Evolutionary conservation across 1,140 invertebrate species (phyloP), one percentile per base, ranked within the genome.

Genomic region (Drosophila nasuta): DNA sequence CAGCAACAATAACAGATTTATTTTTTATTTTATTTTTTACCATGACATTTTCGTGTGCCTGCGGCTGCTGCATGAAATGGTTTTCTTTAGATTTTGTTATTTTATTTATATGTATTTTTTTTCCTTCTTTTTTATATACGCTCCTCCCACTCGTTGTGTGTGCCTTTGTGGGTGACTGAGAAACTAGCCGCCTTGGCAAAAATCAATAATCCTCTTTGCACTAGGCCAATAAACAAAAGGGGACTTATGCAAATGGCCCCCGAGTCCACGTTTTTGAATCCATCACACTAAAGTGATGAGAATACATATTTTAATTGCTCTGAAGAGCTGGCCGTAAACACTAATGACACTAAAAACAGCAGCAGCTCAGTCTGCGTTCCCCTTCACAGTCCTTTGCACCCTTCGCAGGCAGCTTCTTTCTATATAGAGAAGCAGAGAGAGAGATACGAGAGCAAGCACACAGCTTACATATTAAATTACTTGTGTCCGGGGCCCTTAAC

Each of bases 141-240:
- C 65, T 67, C 48, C 51, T 13, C 28, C 4, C 20, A 10, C 20
- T 2, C 20, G 25, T 33, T 33, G 51, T 35, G n/a, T 17, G 66
- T 45, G 41, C 43, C 11, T 43, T 5, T 43, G 41, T 13, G 41
- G n/a, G 41, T n/a, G 11, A 33, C 57, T 70, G 54, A 25, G 8
- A 75, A 77, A 65, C 65, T 69, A 70, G 48, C 58, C 49, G 30
- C 25, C 35, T 57, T 57, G 35, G 17, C 13, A 70, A 80, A 83
- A 87, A 87, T 87, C 83, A 81, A 87, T 88, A 88, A 88, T 83
- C 85, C 85, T 75, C 80, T 83, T 72, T 73, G 70, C 77, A 83
- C 59, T 70, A 77, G 73, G 80, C 62, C 56, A 75, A 77, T 64
- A 54, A 81, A 80, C 49, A 77, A 74, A 25, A 68, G 25, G 49